These are phyloP conservation scores for Peromyscus aztecus DNA, from an alignment of 2,797 vertebrate genomes.

Conservation along the genomic window DNA sequence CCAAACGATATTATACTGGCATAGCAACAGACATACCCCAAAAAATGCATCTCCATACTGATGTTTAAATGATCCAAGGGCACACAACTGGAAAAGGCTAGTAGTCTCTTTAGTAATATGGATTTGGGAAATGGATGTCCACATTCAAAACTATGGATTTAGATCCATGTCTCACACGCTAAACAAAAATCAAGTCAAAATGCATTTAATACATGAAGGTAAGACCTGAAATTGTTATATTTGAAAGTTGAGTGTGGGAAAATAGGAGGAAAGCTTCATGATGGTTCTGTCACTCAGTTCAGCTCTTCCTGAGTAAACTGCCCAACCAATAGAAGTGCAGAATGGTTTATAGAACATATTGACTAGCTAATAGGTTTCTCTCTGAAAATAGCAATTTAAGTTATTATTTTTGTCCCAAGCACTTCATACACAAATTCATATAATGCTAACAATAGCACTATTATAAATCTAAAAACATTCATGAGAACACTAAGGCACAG, in stretches of 20 bases:
- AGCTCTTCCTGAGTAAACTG: neutral
- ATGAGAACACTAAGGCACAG: neutral
- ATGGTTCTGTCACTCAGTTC: neutral
- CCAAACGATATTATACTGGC: neutral
- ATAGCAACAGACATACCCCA: neutral
- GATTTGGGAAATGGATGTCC: neutral
- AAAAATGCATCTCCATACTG: neutral
- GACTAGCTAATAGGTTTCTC: neutral
- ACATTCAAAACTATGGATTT: neutral
- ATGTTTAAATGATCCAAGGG: neutral
- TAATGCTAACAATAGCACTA: neutral
- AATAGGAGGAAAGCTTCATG: neutral
- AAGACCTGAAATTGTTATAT: neutral
- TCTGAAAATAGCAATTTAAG: conserved; percentile 43
- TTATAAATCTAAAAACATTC: neutral
- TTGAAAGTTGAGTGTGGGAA: neutral
- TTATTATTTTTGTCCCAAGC: neutral
- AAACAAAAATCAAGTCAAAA: neutral
- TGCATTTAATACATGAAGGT: neutral
- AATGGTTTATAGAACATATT: neutral
- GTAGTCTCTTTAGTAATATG: neutral
- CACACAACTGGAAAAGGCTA: neutral
- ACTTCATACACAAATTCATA: neutral
- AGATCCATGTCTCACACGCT: neutral
- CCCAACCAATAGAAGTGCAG: neutral